Conservation (phyloP, 1,140 invertebrate genomes). For the Drosophila prosaltans region DNA sequence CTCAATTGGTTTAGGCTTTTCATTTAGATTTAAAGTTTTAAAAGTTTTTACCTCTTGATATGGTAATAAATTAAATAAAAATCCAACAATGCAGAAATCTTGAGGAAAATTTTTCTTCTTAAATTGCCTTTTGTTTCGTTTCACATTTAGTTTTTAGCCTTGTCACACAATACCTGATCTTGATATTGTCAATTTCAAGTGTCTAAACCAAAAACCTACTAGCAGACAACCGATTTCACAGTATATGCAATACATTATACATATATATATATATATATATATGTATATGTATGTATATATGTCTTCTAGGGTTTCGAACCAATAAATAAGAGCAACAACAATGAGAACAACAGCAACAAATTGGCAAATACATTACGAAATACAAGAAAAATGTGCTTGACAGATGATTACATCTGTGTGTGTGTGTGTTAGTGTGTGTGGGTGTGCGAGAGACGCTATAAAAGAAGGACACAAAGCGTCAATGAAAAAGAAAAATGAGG, state of each 20-base stretch:
- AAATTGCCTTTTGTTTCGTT: not conserved
- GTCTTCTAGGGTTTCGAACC: not conserved
- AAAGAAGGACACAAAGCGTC: conserved; percentile 40
- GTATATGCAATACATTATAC: too few relatives aligned
- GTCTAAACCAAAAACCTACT: not conserved
- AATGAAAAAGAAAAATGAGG: conserved; percentile 51
- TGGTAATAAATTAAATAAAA: too few relatives aligned
- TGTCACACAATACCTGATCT: conserved; percentile 35
- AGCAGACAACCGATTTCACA: not conserved
- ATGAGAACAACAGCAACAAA: conserved; percentile 1
- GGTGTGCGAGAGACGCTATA: conserved; percentile 10
- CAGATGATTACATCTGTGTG: conserved; percentile 38
- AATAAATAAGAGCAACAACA: not conserved
- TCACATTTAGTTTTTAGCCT: conserved; percentile 10
- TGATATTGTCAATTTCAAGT: conserved; percentile 34
- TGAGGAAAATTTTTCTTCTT: too few relatives aligned
- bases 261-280: too few relatives aligned
- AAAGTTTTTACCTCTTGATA: too few relatives aligned
- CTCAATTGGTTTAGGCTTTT: too few relatives aligned
- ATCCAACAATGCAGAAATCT: too few relatives aligned
- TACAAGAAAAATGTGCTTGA: conserved; percentile 35
- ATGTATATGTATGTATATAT: not conserved
- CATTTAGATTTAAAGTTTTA: too few relatives aligned
- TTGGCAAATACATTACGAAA: conserved; percentile 45
- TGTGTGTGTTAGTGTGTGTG: not conserved